A percentile compares a stretch with the other conserved stretches of the same genome.
phyloP scores from a whole-genome alignment of 2,797 vertebrate species.

The Micropoecilia bifurca region DNA sequence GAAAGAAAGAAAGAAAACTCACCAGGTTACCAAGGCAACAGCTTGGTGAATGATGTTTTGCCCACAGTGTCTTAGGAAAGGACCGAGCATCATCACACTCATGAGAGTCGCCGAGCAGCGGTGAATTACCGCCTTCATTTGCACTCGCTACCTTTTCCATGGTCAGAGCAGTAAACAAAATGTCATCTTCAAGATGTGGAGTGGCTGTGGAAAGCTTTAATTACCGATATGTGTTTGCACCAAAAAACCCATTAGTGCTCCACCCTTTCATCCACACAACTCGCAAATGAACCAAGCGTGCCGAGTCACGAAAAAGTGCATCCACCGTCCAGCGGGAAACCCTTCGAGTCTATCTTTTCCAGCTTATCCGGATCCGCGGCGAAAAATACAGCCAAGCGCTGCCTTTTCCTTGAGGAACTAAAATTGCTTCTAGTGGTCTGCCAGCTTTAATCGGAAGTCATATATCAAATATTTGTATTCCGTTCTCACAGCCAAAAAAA shows the following conservation, averaged over 20 bases:
- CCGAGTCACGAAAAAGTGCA: constrained; percentile 30
- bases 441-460: constrained; percentile 38
- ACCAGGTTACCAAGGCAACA: constrained; percentile 45
- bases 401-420: constrained; percentile 21
- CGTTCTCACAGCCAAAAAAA: constrained; percentile 19
- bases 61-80: constrained; percentile 10
- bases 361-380: constrained; percentile 33
- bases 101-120: constrained; percentile 17
- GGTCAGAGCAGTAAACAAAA: constrained; percentile 3
- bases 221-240: constrained; percentile 25
- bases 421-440: constrained; percentile 34
- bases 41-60: constrained; percentile 16
- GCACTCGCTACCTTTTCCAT: constrained; percentile 9
- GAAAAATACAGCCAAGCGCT: constrained; percentile 27
- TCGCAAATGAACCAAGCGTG: constrained; percentile 24
- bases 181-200: constrained; percentile 15
- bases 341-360: constrained; percentile 19
- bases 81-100: constrained; percentile 24
- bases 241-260: constrained; percentile 22
- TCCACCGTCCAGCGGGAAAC: constrained; percentile 35
- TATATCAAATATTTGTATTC: constrained; percentile 30
- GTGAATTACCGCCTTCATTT: constrained; percentile 7
- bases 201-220: constrained; percentile 24
- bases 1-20: constrained; percentile 16
- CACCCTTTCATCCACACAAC: constrained; percentile 30